Evolutionary conservation across 2,888 invertebrate species (phyloP).

Genomic region (Pristionchus maxplancki): DNA sequence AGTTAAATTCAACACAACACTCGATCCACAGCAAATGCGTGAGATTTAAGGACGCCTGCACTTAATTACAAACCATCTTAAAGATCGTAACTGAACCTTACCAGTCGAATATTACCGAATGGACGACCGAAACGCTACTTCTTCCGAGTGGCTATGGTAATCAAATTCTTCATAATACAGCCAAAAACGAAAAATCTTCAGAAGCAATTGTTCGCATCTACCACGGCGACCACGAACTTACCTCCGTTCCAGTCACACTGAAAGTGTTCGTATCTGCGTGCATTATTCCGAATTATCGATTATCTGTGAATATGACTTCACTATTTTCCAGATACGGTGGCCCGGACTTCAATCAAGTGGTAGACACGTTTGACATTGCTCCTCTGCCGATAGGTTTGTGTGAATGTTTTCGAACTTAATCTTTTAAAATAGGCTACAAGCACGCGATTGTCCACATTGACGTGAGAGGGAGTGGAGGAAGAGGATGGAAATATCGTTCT

Average conservation of each 20-base stretch:
- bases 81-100: neutral
- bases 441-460: slow-evolving; percentile 94
- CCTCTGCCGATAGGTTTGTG: neutral
- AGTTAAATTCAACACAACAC: neutral
- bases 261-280: neutral
- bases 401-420: neutral
- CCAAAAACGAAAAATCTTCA: neutral
- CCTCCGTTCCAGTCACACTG: neutral
- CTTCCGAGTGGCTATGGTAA: neutral
- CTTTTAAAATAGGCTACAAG: slow-evolving; percentile 44
- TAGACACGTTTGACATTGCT: neutral
- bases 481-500: slow-evolving; percentile 83
- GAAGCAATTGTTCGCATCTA: slow-evolving; percentile 25
- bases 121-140: neutral
- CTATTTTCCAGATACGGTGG: slow-evolving; percentile 16
- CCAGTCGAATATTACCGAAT: neutral
- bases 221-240: neutral
- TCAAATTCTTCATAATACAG: neutral
- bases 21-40: neutral
- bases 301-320: neutral
- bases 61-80: neutral
- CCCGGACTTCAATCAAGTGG: neutral
- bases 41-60: neutral
- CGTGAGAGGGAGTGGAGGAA: slow-evolving; percentile 90
- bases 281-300: neutral